phyloP scores from a whole-genome alignment of 2,888 invertebrate species.

The Choreutis nemorana region DNA sequence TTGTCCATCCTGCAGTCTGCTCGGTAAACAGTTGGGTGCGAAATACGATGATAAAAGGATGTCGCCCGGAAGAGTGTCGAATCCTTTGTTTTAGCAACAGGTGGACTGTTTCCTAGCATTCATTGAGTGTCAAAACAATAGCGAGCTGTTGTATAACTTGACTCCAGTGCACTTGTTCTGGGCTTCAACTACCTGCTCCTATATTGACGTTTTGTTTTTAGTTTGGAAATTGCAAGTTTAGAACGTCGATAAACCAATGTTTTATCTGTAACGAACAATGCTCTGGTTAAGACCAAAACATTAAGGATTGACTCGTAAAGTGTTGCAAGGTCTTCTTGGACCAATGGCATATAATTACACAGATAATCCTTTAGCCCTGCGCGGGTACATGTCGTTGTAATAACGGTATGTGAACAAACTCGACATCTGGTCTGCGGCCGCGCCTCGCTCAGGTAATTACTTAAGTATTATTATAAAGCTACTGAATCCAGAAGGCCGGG shows the following conservation, averaged over 20 bases:
- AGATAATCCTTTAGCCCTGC: constrained; percentile 27
- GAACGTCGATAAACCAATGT: neutral
- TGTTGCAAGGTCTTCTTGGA: constrained; percentile 19
- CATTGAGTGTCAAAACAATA: constrained; percentile 27
- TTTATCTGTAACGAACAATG: neutral
- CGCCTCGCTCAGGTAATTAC: constrained; percentile 28
- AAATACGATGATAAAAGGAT: constrained; percentile 17
- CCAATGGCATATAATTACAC: constrained; percentile 27
- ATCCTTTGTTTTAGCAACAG: constrained; percentile 19
- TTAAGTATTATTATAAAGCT: constrained; percentile 44
- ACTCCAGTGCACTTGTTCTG: constrained; percentile 3
- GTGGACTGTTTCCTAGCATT: constrained; percentile 25
- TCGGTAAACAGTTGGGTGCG: constrained; percentile 7
- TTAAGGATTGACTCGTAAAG: neutral
- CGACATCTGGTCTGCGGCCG: constrained; percentile 43
- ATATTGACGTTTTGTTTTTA: too few relatives aligned
- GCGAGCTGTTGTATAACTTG: constrained; percentile 21
- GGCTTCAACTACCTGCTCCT: constrained; percentile 4
- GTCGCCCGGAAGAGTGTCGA: constrained; percentile 18
- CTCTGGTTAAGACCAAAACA: too few relatives aligned
- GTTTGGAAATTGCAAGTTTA: too few relatives aligned
- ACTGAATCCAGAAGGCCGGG: constrained; percentile 40
- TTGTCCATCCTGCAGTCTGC: constrained; percentile 1
- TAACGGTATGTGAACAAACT: constrained; percentile 27
- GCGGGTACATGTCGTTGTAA: constrained; percentile 25